Conservation (phyloP, 2,888 invertebrate genomes). For the Brachyopa scutellaris region DNA sequence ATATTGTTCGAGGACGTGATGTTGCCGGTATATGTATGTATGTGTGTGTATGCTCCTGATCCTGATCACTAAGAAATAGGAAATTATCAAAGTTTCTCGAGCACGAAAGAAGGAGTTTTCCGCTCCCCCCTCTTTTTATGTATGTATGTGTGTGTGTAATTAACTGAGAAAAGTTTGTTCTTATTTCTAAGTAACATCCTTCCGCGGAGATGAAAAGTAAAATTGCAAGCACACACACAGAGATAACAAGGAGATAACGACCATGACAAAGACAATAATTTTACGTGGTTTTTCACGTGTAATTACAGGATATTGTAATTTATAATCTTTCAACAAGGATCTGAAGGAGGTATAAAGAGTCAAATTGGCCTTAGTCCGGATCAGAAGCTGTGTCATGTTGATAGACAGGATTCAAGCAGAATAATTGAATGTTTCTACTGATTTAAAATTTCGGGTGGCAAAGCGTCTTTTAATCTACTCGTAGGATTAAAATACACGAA, state of each 20-base stretch:
- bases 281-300: conserved; percentile 32
- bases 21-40: neutral
- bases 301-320: conserved; percentile 58
- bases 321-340: conserved; percentile 31
- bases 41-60: conserved; percentile 19
- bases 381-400: neutral
- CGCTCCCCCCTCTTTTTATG: neutral
- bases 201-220: neutral
- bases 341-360: conserved; percentile 3
- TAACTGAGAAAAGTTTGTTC: conserved; percentile 30
- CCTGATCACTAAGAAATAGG: conserved; percentile 39
- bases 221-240: conserved; percentile 1
- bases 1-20: conserved; percentile 59
- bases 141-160: conserved; percentile 28
- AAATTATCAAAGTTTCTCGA: conserved; percentile 57
- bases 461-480: no score
- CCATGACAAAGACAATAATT: conserved; percentile 12
- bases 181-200: conserved; percentile 3
- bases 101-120: conserved; percentile 31
- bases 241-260: conserved; percentile 3
- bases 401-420: neutral
- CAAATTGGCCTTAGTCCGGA: conserved; percentile 22
- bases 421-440: neutral
- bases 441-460: no score
- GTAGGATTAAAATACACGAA: no score